phyloP scores from a whole-genome alignment of 2,797 vertebrate species.

The Semotilus atromaculatus region DNA sequence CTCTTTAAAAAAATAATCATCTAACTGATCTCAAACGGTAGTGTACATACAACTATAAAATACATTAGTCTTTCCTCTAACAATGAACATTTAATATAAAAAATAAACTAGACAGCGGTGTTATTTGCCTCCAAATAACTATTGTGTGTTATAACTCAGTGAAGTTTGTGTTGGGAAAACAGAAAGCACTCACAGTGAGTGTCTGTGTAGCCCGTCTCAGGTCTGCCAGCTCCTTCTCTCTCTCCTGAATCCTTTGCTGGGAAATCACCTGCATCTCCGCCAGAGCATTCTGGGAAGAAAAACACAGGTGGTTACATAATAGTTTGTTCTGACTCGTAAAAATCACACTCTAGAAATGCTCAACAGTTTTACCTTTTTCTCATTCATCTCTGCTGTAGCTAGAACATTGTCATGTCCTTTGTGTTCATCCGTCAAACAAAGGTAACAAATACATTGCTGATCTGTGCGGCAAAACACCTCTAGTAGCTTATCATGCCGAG shows the following conservation, averaged over 20 bases:
- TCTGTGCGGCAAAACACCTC: constrained; percentile 89
- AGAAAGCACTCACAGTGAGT: constrained; percentile 70
- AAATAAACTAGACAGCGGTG: neutral
- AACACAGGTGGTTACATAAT: neutral
- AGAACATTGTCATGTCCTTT: constrained; percentile 80
- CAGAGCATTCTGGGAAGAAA: constrained; percentile 69
- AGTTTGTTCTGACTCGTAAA: neutral
- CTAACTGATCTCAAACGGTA: neutral
- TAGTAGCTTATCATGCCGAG: constrained; percentile 84
- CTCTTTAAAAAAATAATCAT: too few relatives aligned
- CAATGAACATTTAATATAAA: neutral
- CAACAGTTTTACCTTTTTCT: constrained; percentile 79
- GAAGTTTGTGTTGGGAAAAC: neutral
- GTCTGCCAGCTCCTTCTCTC: constrained; percentile 75
- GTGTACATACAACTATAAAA: neutral
- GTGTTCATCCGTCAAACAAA: constrained; percentile 86
- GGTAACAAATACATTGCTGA: constrained; percentile 84
- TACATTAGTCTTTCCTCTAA: neutral
- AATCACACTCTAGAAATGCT: neutral
- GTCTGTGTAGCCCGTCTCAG: constrained; percentile 74
- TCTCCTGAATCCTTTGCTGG: constrained; percentile 71
- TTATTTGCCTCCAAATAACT: neutral
- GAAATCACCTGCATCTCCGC: constrained; percentile 71
- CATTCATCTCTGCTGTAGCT: constrained; percentile 74
- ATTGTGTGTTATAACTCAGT: too few relatives aligned